Evolutionary conservation across 2,797 vertebrate genomes (phyloP).

Genomic region (Typhlichthys subterraneus): DNA sequence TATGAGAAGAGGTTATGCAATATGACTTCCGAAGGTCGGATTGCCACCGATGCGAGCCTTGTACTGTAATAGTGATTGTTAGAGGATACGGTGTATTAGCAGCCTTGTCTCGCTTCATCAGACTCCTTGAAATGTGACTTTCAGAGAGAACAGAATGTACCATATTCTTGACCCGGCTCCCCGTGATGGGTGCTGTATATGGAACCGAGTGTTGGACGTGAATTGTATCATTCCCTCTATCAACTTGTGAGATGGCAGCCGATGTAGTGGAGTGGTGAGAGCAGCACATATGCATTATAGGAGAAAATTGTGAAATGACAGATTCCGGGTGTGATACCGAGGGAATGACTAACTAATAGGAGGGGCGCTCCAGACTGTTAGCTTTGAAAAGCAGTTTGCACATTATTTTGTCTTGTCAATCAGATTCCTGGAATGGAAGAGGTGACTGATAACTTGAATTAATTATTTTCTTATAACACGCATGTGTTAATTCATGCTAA

Average conservation of each 20-base stretch:
- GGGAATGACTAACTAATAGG: slow-evolving; percentile 88
- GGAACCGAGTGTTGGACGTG: slow-evolving; percentile 77
- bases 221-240: slow-evolving; percentile 76
- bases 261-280: slow-evolving; percentile 80
- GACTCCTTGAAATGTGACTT: slow-evolving; percentile 60
- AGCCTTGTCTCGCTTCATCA: slow-evolving; percentile 44
- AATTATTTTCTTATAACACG: slow-evolving; percentile 82
- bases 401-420: slow-evolving; percentile 85
- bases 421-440: slow-evolving; percentile 81
- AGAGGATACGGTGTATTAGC: slow-evolving; percentile 28
- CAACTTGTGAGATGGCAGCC: slow-evolving; percentile 81
- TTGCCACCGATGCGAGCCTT: slow-evolving; percentile 17
- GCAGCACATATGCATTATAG: slow-evolving; percentile 84
- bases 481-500: slow-evolving; percentile 82
- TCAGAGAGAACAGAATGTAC: slow-evolving; percentile 78
- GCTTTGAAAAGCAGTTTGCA: slow-evolving; percentile 83
- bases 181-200: slow-evolving; percentile 73
- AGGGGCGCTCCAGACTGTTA: slow-evolving; percentile 84
- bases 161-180: slow-evolving; percentile 79
- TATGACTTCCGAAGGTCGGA: slow-evolving; percentile 11
- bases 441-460: slow-evolving; percentile 83
- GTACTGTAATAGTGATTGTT: slow-evolving; percentile 39
- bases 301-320: slow-evolving; percentile 87
- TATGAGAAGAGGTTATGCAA: neutral
- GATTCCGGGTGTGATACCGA: slow-evolving; percentile 85